These are phyloP conservation scores for Corbicula japonica DNA, from an alignment of 2,888 invertebrate species.

Conservation along the genomic window DNA sequence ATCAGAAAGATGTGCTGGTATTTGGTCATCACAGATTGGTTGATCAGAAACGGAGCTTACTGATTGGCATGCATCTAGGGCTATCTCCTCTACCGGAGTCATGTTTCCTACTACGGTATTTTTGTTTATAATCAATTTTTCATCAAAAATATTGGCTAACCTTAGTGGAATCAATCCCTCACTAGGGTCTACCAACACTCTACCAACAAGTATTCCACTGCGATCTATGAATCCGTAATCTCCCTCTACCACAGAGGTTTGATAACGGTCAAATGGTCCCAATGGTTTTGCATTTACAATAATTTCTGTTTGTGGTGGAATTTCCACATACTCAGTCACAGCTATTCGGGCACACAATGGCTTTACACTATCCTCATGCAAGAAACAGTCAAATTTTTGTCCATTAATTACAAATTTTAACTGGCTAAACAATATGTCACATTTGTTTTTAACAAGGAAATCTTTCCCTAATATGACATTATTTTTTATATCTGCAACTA, in stretches of 20 bases:
- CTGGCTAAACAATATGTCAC: too few species aligned
- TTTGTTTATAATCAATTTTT: not conserved
- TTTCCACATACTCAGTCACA: not conserved
- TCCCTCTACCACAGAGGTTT: not conserved
- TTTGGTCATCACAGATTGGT: too few species aligned
- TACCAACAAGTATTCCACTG: not conserved
- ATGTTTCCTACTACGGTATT: not conserved
- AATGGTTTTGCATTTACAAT: not conserved
- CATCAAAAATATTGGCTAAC: not conserved
- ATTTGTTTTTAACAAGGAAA: too few species aligned
- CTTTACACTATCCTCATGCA: too few species aligned
- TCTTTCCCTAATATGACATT: too few species aligned
- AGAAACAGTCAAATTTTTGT: too few species aligned
- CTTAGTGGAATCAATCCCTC: not conserved
- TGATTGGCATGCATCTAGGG: too few species aligned
- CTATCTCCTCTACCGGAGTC: too few species aligned
- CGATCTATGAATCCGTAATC: not conserved
- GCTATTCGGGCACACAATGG: not conserved
- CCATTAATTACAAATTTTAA: too few species aligned
- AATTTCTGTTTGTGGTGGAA: not conserved
- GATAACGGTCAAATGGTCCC: not conserved
- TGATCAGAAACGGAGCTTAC: too few species aligned
- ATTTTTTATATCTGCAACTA: too few species aligned
- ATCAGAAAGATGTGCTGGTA: too few species aligned
- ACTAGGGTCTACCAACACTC: not conserved